Evolutionary conservation across 2,888 invertebrate species (phyloP).

Genomic region (Arge pagana): DNA sequence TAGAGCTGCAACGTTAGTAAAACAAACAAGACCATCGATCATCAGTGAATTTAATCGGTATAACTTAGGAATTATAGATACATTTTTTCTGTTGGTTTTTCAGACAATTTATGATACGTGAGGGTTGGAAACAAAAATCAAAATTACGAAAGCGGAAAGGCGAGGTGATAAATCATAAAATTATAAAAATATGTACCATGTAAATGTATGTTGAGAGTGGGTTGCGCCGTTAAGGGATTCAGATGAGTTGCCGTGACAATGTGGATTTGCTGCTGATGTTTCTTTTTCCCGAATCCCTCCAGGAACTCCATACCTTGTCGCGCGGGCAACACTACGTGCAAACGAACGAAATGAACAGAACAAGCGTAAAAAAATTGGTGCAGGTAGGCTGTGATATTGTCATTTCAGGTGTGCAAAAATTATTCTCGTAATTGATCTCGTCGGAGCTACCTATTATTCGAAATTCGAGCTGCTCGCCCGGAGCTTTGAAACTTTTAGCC

Average conservation of each 20-base stretch:
- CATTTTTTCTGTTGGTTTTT: neutral
- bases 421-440: no score
- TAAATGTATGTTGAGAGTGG: slow-evolving; percentile 54
- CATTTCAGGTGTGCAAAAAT: no score
- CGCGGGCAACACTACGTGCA: slow-evolving; percentile 49
- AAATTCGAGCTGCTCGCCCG: no score
- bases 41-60: neutral
- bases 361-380: slow-evolving; percentile 28
- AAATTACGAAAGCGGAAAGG: slow-evolving; percentile 5
- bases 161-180: neutral
- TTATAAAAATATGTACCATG: slow-evolving; percentile 46
- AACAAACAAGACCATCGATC: slow-evolving; percentile 28
- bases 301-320: slow-evolving; percentile 58
- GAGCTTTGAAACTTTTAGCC: no score
- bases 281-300: slow-evolving; percentile 56
- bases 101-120: neutral
- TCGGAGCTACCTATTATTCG: no score
- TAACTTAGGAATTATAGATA: neutral
- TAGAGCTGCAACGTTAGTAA: slow-evolving; percentile 86
- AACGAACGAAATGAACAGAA: slow-evolving; percentile 32
- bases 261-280: slow-evolving; percentile 39
- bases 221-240: slow-evolving; percentile 52
- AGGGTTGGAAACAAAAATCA: slow-evolving; percentile 18
- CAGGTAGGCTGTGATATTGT: slow-evolving; percentile 15
- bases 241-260: slow-evolving; percentile 45